Conservation (phyloP, 1,140 invertebrate species). For the Papilio glaucus region DNA sequence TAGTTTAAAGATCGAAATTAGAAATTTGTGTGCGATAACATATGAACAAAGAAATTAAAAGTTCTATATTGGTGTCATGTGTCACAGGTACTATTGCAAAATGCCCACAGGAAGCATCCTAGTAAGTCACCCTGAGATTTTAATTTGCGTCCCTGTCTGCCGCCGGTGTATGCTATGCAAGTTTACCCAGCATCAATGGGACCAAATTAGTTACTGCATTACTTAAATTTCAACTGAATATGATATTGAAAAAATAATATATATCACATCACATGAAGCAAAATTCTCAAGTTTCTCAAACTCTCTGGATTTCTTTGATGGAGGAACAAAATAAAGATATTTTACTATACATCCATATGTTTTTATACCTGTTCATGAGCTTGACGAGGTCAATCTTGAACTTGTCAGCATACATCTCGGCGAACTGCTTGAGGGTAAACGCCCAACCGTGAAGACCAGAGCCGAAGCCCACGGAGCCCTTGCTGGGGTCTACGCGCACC, state of each 20-base stretch:
- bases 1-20: constrained; percentile 12
- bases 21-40: not conserved
- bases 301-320: too few relatives aligned
- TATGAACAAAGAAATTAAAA: too few relatives aligned
- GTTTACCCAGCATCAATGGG: constrained; percentile 79
- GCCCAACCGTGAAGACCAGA: constrained; percentile 99
- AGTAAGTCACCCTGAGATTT: constrained; percentile 58
- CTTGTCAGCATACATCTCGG: constrained; percentile 99
- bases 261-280: too few relatives aligned
- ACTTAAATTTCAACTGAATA: not conserved
- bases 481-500: constrained; percentile 97
- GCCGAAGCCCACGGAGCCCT: constrained; percentile 99
- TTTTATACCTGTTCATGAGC: constrained; percentile 93
- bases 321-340: too few relatives aligned
- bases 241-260: not conserved
- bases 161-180: constrained; percentile 70
- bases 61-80: too few relatives aligned
- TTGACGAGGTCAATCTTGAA: constrained; percentile 99
- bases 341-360: too few relatives aligned
- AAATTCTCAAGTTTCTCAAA: too few relatives aligned
- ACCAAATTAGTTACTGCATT: constrained; percentile 46
- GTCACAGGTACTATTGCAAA: constrained; percentile 62
- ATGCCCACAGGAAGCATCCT: constrained; percentile 51
- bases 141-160: constrained; percentile 75
- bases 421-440: constrained; percentile 99